A percentile compares a stretch with the other conserved stretches of the same genome.
These are phyloP conservation scores for Aphelinus atriplicis DNA, from an alignment of 1,140 invertebrate genomes.

Conservation along the genomic window DNA sequence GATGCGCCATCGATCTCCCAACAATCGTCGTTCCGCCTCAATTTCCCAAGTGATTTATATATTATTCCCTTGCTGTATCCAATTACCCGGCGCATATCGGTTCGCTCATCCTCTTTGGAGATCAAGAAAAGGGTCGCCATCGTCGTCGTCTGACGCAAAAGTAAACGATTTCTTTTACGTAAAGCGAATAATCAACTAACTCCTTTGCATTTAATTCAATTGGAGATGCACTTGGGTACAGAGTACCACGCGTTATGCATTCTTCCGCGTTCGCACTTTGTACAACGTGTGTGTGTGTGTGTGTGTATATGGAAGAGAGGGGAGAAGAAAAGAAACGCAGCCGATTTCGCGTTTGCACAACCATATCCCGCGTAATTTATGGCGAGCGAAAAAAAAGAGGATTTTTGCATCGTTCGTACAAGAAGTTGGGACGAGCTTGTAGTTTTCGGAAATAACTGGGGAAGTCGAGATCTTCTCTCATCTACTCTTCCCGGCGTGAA, in stretches of 20 bases:
- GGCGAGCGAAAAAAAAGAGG: not conserved
- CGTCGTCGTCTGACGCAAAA: not conserved
- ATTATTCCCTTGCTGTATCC: too few species aligned
- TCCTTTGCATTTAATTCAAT: constrained; percentile 22
- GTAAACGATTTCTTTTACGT: not conserved
- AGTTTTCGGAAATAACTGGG: too few species aligned
- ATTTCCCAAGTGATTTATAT: too few species aligned
- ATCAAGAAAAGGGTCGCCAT: not conserved
- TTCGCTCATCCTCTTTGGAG: too few species aligned
- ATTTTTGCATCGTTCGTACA: too few species aligned
- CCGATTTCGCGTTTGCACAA: constrained; percentile 1
- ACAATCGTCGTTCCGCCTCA: too few species aligned
- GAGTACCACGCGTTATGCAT: not conserved
- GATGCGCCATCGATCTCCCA: too few species aligned
- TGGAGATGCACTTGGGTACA: constrained; percentile 5
- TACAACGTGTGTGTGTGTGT: not conserved
- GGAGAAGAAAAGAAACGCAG: not conserved
- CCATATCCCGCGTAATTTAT: constrained; percentile 6
- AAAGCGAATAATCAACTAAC: not conserved
- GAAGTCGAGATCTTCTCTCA: too few species aligned
- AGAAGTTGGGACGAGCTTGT: too few species aligned
- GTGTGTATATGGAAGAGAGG: too few species aligned
- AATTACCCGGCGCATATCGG: too few species aligned
- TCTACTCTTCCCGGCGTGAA: too few species aligned
- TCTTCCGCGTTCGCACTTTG: constrained; percentile 23